Percentiles rank a stretch among this genome's conserved stretches.
Conservation (phyloP, 2,113 vertebrate genomes). For the Halichoeres trimaculatus region DNA sequence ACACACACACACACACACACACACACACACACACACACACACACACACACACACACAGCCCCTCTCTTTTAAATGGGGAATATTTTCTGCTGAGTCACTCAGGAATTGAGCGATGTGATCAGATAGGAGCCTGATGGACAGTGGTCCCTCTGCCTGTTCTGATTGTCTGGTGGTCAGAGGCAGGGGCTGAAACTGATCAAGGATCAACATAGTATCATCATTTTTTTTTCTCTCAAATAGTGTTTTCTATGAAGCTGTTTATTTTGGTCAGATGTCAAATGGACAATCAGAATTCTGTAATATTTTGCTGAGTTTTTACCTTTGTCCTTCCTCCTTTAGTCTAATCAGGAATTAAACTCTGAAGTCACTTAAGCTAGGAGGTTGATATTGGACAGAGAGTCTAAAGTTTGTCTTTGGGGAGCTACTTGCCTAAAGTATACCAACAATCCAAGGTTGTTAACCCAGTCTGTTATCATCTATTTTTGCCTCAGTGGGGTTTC, state of each 20-base stretch:
- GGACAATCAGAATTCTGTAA: not conserved
- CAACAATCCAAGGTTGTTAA: not conserved
- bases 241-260: not conserved
- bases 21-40: conserved; percentile 14
- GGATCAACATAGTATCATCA: too few relatives aligned
- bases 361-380: too few relatives aligned
- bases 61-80: conserved; percentile 41
- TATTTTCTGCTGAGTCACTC: conserved; percentile 66
- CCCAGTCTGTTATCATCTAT: not conserved
- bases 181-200: not conserved
- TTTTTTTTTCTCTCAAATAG: not conserved
- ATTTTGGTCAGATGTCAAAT: not conserved
- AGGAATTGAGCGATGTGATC: conserved; percentile 48
- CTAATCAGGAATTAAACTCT: too few relatives aligned
- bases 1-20: conserved; percentile 15
- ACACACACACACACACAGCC: conserved; percentile 11
- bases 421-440: too few relatives aligned
- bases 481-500: not conserved
- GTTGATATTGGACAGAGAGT: too few relatives aligned
- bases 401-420: too few relatives aligned
- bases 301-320: not conserved
- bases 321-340: too few relatives aligned
- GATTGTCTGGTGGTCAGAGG: conserved; percentile 18
- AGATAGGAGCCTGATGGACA: conserved; percentile 41
- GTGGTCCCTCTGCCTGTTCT: conserved; percentile 3